Evolutionary conservation across 2,113 vertebrate genomes (phyloP).

Genomic region (Cyanistes caeruleus): DNA sequence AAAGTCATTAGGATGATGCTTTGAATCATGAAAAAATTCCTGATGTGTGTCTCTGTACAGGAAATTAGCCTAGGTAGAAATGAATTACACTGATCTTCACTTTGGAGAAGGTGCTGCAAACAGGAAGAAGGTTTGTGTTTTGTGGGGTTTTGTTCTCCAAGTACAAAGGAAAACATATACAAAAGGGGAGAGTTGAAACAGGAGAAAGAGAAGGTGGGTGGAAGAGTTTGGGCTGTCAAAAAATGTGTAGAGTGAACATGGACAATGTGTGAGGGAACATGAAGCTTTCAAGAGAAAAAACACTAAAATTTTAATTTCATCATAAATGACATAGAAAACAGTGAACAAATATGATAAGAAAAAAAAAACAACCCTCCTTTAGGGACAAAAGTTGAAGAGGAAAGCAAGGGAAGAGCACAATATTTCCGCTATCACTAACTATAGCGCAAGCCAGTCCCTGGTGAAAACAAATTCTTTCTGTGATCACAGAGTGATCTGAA

Average conservation of each 20-base stretch:
- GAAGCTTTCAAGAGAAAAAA: neutral
- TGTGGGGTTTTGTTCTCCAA: neutral
- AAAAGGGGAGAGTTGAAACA: neutral
- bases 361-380: neutral
- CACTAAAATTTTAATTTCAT: neutral
- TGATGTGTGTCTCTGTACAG: neutral
- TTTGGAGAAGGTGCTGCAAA: neutral
- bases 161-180: neutral
- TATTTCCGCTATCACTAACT: neutral
- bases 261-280: fast-evolving
- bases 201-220: neutral
- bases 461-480: neutral
- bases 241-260: neutral
- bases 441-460: neutral
- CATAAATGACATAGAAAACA: neutral
- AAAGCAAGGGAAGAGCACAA: neutral
- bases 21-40: neutral
- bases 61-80: neutral
- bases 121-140: neutral
- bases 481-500: neutral
- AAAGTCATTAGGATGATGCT: neutral
- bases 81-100: neutral
- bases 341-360: neutral
- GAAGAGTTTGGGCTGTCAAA: neutral
- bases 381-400: neutral